These are phyloP conservation scores for Spodoptera littoralis DNA, from an alignment of 2,888 invertebrate genomes.

Conservation along the genomic window DNA sequence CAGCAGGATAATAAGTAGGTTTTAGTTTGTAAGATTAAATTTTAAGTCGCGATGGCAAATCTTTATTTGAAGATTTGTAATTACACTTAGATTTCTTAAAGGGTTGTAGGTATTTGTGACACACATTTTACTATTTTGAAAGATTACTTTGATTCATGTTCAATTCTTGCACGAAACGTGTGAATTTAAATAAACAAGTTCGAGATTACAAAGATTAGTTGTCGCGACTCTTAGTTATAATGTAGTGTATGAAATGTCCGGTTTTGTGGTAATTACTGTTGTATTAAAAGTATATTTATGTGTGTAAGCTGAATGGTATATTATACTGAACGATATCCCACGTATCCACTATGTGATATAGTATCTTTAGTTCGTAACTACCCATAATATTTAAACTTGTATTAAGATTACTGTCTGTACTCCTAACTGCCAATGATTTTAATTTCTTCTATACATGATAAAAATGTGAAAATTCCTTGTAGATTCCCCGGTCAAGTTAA, in stretches of 20 bases:
- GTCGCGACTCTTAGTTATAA: slow-evolving; percentile 9
- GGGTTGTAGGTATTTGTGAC: too few species aligned
- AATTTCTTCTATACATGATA: too few species aligned
- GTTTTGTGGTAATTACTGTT: slow-evolving; percentile 31
- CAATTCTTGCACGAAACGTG: too few species aligned
- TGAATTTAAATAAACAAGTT: neutral
- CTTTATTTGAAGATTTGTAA: neutral
- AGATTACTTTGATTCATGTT: too few species aligned
- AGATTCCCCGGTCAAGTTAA: too few species aligned
- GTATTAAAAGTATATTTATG: slow-evolving; percentile 41
- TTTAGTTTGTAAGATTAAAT: slow-evolving; percentile 21
- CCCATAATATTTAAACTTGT: too few species aligned
- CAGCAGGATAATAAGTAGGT: slow-evolving; percentile 60
- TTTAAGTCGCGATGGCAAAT: slow-evolving; percentile 7
- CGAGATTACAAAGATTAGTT: neutral
- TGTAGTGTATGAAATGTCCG: slow-evolving; percentile 19
- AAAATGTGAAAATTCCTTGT: too few species aligned
- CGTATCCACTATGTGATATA: slow-evolving; percentile 23
- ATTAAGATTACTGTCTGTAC: too few species aligned
- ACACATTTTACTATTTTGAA: too few species aligned
- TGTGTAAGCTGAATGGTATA: slow-evolving; percentile 11
- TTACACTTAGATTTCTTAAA: too few species aligned
- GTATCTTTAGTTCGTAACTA: slow-evolving; percentile 24
- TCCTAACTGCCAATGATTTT: too few species aligned
- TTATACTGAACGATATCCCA: slow-evolving; percentile 8